phyloP scores from a whole-genome alignment of 1,140 invertebrate genomes.

The Polypedilum vanderplanki region DNA sequence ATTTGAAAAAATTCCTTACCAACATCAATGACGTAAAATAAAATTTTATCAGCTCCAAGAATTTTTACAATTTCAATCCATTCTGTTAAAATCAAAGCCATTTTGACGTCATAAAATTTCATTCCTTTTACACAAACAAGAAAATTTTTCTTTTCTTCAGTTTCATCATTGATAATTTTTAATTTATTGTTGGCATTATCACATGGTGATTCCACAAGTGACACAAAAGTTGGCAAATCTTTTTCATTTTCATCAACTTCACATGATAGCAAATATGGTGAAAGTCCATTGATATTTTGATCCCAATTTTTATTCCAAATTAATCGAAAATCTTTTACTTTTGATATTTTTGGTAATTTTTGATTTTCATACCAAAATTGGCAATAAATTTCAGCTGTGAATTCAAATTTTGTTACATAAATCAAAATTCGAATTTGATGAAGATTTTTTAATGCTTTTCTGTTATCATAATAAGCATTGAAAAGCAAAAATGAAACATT shows the following conservation, averaged over 20 bases:
- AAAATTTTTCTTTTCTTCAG: neutral
- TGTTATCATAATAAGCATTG: neutral
- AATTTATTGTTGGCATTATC: conserved; percentile 29
- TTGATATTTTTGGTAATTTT: neutral
- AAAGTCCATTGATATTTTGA: neutral
- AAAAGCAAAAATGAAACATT: neutral
- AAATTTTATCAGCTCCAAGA: conserved; percentile 16
- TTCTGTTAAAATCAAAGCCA: neutral
- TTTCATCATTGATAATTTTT: neutral
- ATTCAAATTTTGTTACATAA: neutral
- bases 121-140: neutral
- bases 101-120: neutral
- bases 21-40: neutral
- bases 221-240: neutral
- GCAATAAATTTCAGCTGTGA: neutral
- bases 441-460: neutral
- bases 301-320: conserved; percentile 16
- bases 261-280: conserved; percentile 10
- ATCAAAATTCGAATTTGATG: neutral
- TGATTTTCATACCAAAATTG: conserved; percentile 13
- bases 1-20: neutral
- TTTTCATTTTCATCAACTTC: neutral
- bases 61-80: neutral
- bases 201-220: neutral
- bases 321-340: neutral